Conservation (phyloP, 2,888 invertebrate species). For the Phyllotreta striolata region DNA sequence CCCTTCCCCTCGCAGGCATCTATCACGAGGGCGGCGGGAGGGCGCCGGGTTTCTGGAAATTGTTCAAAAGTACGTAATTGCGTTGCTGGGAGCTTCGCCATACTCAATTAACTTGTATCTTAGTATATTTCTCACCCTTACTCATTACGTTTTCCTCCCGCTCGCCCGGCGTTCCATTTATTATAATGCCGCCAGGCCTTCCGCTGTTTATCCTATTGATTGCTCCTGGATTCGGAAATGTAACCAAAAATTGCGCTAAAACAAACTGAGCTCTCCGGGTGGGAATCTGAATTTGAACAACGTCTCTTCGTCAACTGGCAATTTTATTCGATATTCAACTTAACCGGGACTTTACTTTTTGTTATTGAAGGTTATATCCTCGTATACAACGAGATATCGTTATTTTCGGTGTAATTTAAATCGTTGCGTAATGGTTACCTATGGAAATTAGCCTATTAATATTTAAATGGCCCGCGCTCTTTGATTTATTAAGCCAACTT, state of each 20-base stretch:
- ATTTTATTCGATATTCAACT: neutral
- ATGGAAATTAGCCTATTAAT: conserved; percentile 56
- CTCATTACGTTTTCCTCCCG: conserved; percentile 49
- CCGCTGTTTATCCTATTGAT: conserved; percentile 39
- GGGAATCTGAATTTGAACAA: too few relatives aligned
- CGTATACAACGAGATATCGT: conserved; percentile 45
- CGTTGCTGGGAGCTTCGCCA: conserved; percentile 53
- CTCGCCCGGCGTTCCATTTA: conserved; percentile 29
- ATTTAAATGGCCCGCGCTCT: conserved; percentile 46
- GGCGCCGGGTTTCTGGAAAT: conserved; percentile 52
- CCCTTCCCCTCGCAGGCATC: conserved; percentile 47
- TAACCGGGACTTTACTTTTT: conserved; percentile 36
- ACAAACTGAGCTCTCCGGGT: too few relatives aligned
- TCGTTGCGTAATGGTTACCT: conserved; percentile 55
- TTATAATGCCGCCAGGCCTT: conserved; percentile 30
- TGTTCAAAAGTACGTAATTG: conserved; percentile 57
- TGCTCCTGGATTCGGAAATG: neutral
- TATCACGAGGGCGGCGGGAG: conserved; percentile 51
- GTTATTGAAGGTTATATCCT: conserved; percentile 12
- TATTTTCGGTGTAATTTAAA: conserved; percentile 57
- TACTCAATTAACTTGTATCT: conserved; percentile 55
- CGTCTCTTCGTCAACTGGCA: too few relatives aligned
- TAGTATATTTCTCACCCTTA: conserved; percentile 50
- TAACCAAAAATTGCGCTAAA: too few relatives aligned
- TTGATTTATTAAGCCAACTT: conserved; percentile 50